These are phyloP conservation scores for Plumapathes pennacea DNA, from an alignment of 92 coral and sea anemone genomes.

Conservation along the genomic window DNA sequence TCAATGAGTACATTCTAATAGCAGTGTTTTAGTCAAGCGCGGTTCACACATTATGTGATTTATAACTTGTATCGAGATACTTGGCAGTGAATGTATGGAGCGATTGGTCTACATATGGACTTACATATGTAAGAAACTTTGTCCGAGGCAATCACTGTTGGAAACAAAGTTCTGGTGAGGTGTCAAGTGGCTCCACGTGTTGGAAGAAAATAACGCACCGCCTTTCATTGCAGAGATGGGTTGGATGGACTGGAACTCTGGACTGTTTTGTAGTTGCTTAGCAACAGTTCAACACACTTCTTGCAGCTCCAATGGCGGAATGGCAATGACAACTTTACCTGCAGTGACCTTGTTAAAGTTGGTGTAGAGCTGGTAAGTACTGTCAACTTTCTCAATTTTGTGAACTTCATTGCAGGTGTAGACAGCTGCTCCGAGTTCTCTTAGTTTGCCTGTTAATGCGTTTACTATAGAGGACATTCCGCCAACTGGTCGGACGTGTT, in stretches of 20 bases:
- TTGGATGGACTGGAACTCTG: slow-evolving; percentile 22
- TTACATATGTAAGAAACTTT: too few species aligned
- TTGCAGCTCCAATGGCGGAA: not conserved
- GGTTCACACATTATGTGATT: too few species aligned
- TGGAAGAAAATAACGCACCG: too few species aligned
- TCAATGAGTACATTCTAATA: too few species aligned
- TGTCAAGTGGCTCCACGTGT: too few species aligned
- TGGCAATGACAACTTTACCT: slow-evolving; percentile 32
- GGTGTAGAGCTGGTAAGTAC: slow-evolving; percentile 7
- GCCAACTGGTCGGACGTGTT: slow-evolving; percentile 15
- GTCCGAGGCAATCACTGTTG: too few species aligned
- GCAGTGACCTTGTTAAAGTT: slow-evolving; percentile 8
- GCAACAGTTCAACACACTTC: slow-evolving; percentile 4
- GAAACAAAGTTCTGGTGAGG: too few species aligned
- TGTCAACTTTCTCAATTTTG: not conserved
- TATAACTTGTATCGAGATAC: too few species aligned
- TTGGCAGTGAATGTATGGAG: too few species aligned
- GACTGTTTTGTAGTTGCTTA: slow-evolving; percentile 1
- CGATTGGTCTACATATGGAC: too few species aligned
- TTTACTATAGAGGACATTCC: slow-evolving; percentile 42
- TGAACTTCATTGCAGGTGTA: slow-evolving; percentile 7
- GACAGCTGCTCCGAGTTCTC: slow-evolving; percentile 12
- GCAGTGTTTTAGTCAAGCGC: too few species aligned
- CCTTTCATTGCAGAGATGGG: slow-evolving; percentile 42
- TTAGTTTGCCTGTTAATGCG: slow-evolving; percentile 8